Conservation (phyloP, 2,113 vertebrate genomes). For the Formicarius rufipectus region DNA sequence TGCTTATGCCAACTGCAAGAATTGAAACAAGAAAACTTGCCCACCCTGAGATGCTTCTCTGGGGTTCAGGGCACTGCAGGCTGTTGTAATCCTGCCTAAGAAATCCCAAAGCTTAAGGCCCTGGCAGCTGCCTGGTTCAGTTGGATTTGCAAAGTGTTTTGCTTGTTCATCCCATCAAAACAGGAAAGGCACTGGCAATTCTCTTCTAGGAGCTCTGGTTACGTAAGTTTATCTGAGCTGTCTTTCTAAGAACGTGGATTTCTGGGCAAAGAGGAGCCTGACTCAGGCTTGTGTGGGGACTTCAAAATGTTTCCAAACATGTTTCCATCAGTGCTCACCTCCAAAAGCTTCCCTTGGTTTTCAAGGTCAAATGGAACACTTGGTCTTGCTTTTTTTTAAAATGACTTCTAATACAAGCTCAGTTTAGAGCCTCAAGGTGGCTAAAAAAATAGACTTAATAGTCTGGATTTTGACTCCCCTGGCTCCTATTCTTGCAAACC, state of each 20-base stretch:
- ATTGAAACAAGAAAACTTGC: neutral
- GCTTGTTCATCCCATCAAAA: neutral
- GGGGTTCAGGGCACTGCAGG: neutral
- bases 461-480: neutral
- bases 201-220: neutral
- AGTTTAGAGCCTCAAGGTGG: neutral
- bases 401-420: neutral
- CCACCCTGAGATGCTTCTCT: neutral
- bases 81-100: neutral
- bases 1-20: neutral
- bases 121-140: neutral
- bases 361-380: neutral
- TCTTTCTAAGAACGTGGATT: constrained; percentile 1
- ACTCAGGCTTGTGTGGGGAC: neutral
- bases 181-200: neutral
- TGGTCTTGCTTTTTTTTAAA: no score
- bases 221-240: neutral
- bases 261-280: neutral
- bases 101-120: neutral
- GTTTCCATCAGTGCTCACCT: neutral
- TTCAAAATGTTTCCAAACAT: neutral
- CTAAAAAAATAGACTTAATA: neutral
- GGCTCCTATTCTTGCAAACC: neutral
- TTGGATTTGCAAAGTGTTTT: neutral
- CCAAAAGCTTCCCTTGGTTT: neutral